Conservation (phyloP, 2,888 invertebrate species). For the Pemphredon lugubris region DNA sequence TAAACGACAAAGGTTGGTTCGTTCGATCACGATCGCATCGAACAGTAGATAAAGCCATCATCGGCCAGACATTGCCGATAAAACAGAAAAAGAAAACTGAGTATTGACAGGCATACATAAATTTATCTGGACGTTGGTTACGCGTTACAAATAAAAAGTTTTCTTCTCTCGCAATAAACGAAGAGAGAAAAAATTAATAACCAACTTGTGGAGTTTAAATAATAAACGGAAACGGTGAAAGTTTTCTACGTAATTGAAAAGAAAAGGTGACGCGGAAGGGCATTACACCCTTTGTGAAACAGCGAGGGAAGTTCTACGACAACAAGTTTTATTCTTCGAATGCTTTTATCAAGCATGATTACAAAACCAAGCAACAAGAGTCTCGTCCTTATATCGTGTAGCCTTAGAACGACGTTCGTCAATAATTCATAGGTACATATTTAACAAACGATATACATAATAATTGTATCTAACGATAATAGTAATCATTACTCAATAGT, state of each 20-base stretch:
- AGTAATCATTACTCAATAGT: conserved; percentile 68
- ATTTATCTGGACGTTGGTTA: no score
- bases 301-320: conserved; percentile 72
- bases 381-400: conserved; percentile 73
- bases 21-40: no score
- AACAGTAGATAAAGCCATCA: no score
- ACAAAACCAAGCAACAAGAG: conserved; percentile 82
- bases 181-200: no score
- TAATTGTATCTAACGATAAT: conserved; percentile 71
- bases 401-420: conserved; percentile 73
- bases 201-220: neutral
- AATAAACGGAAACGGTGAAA: neutral
- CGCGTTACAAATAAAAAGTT: no score
- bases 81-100: no score
- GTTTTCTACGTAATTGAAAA: no score
- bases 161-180: no score
- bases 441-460: conserved; percentile 77
- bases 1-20: no score
- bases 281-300: conserved; percentile 7
- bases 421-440: conserved; percentile 74
- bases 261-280: neutral
- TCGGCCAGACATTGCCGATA: no score
- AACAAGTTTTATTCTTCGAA: conserved; percentile 78
- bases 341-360: conserved; percentile 81
- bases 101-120: no score